Evolutionary conservation across 2,113 vertebrate genomes (phyloP), one percentile per base, ranked within the genome.

Genomic region (Brachypodius melanocephalos): DNA sequence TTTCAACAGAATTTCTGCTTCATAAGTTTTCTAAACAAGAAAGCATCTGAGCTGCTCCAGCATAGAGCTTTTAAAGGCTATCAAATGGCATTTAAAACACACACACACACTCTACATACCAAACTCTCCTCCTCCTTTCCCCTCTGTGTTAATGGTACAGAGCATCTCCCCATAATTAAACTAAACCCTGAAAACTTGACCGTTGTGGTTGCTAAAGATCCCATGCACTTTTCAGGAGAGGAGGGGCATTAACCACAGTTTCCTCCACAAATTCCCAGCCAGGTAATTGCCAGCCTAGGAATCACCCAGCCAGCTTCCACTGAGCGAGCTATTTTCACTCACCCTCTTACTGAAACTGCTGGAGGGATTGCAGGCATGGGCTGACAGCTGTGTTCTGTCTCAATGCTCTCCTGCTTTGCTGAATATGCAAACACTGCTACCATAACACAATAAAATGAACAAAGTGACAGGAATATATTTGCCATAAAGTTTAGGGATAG

Each of bases 351-450:
- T 45, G 82, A 74, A 94, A 73, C 63, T 91, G 59, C 90, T 77
- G 65, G 74, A 75, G 43, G 62, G 75, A 0, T 0, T 51, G 59
- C n/a, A 86, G 69, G 36, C 12, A 1, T 1, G 1, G 78, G 58
- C 49, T 55, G 75, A 89, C 88, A 93, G 91, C 96, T 94, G 88
- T 55, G 59, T 17, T 91, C 82, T 80, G 57, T 95, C 93, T 88
- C 61, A 62, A 72, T n/a, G 46, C 31, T 80, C 71, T 55, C 76
- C 77, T 8, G 24, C 88, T 83, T 88, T 88, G 72, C 82, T 88
- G 88, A 86, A 59, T 88, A 80, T 91, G 85, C 88, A 96, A 95
- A 94, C 78, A 93, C 26, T 94, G 95, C 93, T 95, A 96, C 93
- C 78, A 83, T 72, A 91, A 77, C 85, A 91, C 36, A 93, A 77